Percentiles rank a stretch among this genome's conserved stretches.
Conservation (phyloP, 2,888 invertebrate genomes). For the Perizoma flavofasciatum region DNA sequence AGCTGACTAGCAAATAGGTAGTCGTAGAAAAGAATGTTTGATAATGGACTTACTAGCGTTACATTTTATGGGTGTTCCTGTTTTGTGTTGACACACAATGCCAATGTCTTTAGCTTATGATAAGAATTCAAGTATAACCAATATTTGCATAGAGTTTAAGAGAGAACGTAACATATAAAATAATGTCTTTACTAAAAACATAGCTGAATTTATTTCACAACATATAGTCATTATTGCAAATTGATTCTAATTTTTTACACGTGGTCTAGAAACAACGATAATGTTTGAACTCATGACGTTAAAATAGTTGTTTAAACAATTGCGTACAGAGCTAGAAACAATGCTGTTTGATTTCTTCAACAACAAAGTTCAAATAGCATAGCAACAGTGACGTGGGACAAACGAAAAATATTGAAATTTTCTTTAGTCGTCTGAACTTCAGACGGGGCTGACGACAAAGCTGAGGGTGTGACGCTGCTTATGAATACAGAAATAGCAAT, state of each 20-base stretch:
- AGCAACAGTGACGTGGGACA: conserved; percentile 38
- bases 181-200: not conserved
- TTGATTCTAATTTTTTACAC: conserved; percentile 7
- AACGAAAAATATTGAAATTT: conserved; percentile 34
- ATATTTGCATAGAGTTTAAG: not conserved
- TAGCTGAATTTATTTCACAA: conserved; percentile 9
- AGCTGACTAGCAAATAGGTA: conserved; percentile 5
- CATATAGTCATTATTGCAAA: conserved; percentile 5
- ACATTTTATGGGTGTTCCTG: not conserved
- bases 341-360: conserved; percentile 25
- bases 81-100: not conserved
- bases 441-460: conserved; percentile 38
- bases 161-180: not conserved
- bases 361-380: conserved; percentile 20
- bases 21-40: not conserved
- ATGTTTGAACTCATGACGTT: not conserved
- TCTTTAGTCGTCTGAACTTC: conserved; percentile 34
- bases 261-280: conserved; percentile 2
- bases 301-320: conserved; percentile 23
- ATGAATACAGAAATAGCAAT: conserved; percentile 1
- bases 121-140: not conserved
- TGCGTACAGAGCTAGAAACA: conserved; percentile 9
- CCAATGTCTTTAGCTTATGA: not conserved
- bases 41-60: not conserved
- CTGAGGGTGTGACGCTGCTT: conserved; percentile 35